Conservation (phyloP, 2,888 invertebrate species). For the Ornithoptera priamus region DNA sequence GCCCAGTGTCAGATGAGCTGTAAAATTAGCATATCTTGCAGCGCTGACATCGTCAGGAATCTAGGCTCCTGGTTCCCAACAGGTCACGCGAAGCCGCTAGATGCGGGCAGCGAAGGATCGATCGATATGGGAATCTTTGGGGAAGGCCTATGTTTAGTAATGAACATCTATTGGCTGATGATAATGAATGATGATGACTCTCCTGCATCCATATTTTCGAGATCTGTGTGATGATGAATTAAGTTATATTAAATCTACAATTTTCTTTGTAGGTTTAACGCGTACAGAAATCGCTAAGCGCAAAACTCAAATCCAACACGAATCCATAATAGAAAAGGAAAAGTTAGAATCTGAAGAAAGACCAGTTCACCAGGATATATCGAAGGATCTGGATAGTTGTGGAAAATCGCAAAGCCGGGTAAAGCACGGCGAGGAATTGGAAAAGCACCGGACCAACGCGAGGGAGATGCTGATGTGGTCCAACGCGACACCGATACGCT, state of each 20-base stretch:
- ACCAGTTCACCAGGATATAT: background rate
- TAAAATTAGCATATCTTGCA: too few species aligned
- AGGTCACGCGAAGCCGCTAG: too few species aligned
- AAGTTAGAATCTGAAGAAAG: constrained; percentile 14
- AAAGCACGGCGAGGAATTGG: constrained; percentile 37
- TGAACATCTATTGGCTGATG: too few species aligned
- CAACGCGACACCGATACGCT: constrained; percentile 52
- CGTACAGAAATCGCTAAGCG: constrained; percentile 33
- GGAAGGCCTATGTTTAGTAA: too few species aligned
- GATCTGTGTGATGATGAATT: background rate
- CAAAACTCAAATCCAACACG: constrained; percentile 19
- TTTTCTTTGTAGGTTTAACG: constrained; percentile 40
- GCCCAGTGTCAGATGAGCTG: too few species aligned
- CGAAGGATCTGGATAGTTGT: background rate
- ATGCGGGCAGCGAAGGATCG: too few species aligned
- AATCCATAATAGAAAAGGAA: constrained; percentile 24
- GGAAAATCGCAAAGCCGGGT: constrained; percentile 25
- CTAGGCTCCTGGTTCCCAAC: too few species aligned
- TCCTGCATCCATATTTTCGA: constrained; percentile 6
- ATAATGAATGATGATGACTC: too few species aligned
- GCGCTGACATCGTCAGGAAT: too few species aligned
- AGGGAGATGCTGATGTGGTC: constrained; percentile 45
- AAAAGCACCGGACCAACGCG: constrained; percentile 42
- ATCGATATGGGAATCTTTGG: too few species aligned
- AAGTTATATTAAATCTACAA: constrained; percentile 33